phyloP scores from a whole-genome alignment of 2,113 vertebrate genomes.

The Epinephelus lanceolatus region DNA sequence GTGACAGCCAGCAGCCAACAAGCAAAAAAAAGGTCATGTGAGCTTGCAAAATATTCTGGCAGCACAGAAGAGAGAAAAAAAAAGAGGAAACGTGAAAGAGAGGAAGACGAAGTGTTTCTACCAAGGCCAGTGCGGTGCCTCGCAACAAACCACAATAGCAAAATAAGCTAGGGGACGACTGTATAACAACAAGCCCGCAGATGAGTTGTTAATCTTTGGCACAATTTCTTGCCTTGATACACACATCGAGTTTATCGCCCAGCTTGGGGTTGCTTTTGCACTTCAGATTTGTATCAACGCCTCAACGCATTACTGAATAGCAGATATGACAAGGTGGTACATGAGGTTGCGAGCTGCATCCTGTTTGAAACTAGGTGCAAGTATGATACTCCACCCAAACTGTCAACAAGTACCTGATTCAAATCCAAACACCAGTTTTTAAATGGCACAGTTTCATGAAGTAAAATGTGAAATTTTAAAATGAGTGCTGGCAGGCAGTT shows the following conservation, averaged over 20 bases:
- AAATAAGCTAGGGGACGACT: not conserved
- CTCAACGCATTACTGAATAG: slow-evolving; percentile 16
- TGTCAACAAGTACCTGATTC: slow-evolving; percentile 68
- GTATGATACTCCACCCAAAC: slow-evolving; percentile 74
- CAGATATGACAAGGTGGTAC: slow-evolving; percentile 47
- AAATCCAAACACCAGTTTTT: slow-evolving; percentile 18
- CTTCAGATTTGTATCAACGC: slow-evolving; percentile 34
- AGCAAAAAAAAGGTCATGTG: slow-evolving; percentile 61
- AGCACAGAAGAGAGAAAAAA: slow-evolving; percentile 22
- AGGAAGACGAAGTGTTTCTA: slow-evolving; percentile 63
- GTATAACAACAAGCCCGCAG: not conserved
- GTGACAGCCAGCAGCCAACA: slow-evolving; percentile 44
- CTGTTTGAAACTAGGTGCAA: slow-evolving; percentile 67
- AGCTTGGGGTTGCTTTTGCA: not conserved
- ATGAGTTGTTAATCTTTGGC: not conserved
- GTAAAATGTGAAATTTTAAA: not conserved
- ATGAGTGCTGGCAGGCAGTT: not conserved
- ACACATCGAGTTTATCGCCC: not conserved
- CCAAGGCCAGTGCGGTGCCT: slow-evolving; percentile 2
- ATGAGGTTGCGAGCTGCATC: slow-evolving; percentile 65
- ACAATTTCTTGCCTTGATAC: not conserved
- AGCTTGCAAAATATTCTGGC: slow-evolving; percentile 60
- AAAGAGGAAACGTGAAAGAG: slow-evolving; percentile 66
- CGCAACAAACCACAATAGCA: slow-evolving; percentile 57
- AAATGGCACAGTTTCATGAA: not conserved